A percentile compares a stretch with the other conserved stretches of the same genome.
Conservation (phyloP, 2,797 vertebrate species). For the Kryptopterus vitreolus region DNA sequence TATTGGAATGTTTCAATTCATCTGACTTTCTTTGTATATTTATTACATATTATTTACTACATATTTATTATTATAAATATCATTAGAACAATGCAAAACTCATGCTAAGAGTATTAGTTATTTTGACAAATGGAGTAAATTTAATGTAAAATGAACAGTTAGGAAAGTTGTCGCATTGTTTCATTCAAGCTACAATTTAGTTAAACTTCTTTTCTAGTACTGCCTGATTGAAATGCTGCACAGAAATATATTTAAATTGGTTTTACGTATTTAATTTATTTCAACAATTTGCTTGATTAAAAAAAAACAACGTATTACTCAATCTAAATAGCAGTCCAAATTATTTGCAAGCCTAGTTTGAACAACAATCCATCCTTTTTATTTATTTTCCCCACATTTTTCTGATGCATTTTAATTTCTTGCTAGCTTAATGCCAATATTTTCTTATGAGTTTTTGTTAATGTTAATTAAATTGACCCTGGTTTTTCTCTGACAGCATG, state of each 20-base stretch:
- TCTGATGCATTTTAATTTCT: not conserved
- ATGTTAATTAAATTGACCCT: slow-evolving; percentile 33
- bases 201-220: not conserved
- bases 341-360: slow-evolving; percentile 11
- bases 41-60: not conserved
- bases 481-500: slow-evolving; percentile 74
- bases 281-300: not conserved
- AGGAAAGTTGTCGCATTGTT: not conserved
- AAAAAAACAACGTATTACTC: not conserved
- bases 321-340: not conserved
- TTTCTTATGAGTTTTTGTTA: not conserved
- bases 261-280: not conserved
- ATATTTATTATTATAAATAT: not conserved
- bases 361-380: not conserved
- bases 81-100: too few relatives aligned
- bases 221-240: not conserved
- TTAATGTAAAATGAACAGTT: not conserved
- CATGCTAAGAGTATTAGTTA: not conserved
- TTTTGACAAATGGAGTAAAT: not conserved
- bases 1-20: too few relatives aligned
- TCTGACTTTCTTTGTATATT: not conserved
- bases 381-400: not conserved
- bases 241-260: not conserved
- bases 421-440: not conserved
- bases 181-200: not conserved